Percentiles rank a stretch among this genome's conserved stretches.
These are phyloP conservation scores for Sinocyclocheilus grahami DNA, from an alignment of 2,113 vertebrate genomes.

Conservation along the genomic window DNA sequence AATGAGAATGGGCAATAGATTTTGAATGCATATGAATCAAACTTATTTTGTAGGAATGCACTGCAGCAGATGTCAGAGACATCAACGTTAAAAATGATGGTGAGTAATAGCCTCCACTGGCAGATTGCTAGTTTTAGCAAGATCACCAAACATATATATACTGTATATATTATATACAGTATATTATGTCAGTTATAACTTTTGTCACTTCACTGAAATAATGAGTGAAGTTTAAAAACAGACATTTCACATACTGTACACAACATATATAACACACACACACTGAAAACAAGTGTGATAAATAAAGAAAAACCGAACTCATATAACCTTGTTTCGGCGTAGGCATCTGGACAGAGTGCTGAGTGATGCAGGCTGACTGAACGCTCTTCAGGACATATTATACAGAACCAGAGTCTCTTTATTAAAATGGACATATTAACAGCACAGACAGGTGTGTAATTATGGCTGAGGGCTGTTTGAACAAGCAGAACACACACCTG, in stretches of 20 bases:
- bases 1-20: not conserved
- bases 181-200: not conserved
- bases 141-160: not conserved
- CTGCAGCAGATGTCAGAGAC: not conserved
- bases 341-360: not conserved
- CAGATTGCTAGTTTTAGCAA: not conserved
- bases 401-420: conserved; percentile 4
- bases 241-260: not conserved
- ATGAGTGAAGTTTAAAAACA: not conserved
- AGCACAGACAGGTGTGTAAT: conserved; percentile 15
- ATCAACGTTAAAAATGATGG: not conserved
- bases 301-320: not conserved
- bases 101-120: not conserved
- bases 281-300: not conserved
- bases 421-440: conserved; percentile 30
- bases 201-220: not conserved
- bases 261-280: not conserved
- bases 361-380: not conserved
- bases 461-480: conserved; percentile 11
- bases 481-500: conserved; percentile 15
- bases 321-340: not conserved
- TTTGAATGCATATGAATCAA: not conserved
- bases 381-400: not conserved
- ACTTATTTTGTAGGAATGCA: not conserved
- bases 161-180: not conserved